Evolutionary conservation across 2,113 vertebrate genomes (phyloP).

Genomic region (Pangasianodon gigas): DNA sequence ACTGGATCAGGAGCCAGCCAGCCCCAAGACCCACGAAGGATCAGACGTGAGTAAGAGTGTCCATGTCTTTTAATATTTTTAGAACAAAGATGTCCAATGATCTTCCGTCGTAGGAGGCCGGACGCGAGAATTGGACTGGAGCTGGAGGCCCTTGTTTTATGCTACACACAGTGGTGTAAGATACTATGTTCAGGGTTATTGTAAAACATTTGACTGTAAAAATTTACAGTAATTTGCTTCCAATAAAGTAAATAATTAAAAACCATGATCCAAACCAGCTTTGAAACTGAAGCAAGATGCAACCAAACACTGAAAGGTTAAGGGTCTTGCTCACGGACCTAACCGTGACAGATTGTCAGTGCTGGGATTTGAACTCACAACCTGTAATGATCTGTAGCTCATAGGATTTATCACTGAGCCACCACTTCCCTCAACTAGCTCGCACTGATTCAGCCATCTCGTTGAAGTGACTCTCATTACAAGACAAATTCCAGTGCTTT

Average conservation of each 20-base stretch:
- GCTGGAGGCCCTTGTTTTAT: not conserved
- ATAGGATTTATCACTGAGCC: not conserved
- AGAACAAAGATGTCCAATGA: not conserved
- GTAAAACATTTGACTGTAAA: not conserved
- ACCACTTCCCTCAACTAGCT: not conserved
- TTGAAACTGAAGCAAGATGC: not conserved
- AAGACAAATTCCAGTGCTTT: not conserved
- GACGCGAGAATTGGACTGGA: not conserved
- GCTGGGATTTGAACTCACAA: not conserved
- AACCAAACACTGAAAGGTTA: not conserved
- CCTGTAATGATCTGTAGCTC: not conserved
- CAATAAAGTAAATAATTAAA: not conserved
- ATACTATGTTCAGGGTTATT: not conserved
- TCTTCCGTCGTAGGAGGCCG: not conserved
- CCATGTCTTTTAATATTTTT: conserved; percentile 10
- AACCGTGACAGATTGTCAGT: not conserved
- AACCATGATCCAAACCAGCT: not conserved
- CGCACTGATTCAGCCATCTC: not conserved
- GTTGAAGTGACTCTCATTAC: too few relatives aligned
- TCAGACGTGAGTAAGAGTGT: conserved; percentile 75
- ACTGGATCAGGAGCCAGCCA: conserved; percentile 55
- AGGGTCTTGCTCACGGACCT: too few relatives aligned
- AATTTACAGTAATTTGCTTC: not conserved
- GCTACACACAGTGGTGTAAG: not conserved
- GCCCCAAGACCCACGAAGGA: conserved; percentile 71